A percentile compares a stretch with the other conserved stretches of the same genome.
Evolutionary conservation across 2,888 invertebrate genomes (phyloP).

Genomic region (Pseudanteris insignis): DNA sequence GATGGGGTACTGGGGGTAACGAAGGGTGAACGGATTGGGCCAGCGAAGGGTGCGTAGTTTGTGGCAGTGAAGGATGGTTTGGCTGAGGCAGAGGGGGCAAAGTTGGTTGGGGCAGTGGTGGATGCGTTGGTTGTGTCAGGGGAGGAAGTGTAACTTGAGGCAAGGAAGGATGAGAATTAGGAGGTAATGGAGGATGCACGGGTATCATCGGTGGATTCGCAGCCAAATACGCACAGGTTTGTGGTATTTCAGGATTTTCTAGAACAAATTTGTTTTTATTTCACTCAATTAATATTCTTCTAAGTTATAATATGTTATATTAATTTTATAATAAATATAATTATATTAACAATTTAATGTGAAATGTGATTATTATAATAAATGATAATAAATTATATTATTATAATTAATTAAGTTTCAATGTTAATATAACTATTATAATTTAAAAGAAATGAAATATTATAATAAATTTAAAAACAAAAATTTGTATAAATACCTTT

Average conservation of each 20-base stretch:
- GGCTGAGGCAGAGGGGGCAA: constrained; percentile 43
- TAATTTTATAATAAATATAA: no score
- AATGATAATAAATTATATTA: no score
- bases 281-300: no score
- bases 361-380: no score
- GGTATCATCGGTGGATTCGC: constrained; percentile 17
- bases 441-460: not conserved
- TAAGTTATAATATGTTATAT: no score
- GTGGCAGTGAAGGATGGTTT: not conserved
- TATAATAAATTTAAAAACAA: no score
- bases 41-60: constrained; percentile 41
- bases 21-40: not conserved
- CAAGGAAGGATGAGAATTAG: constrained; percentile 1
- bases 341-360: not conserved
- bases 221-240: constrained; percentile 56
- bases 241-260: constrained; percentile 49
- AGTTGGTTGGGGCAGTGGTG: constrained; percentile 1
- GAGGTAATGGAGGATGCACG: constrained; percentile 7
- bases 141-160: constrained; percentile 32
- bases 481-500: no score
- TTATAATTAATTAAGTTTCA: no score
- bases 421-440: not conserved
- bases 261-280: not conserved
- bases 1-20: not conserved
- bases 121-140: constrained; percentile 22